Evolutionary conservation across 2,113 vertebrate genomes (phyloP).

Genomic region (rabbit (Oryctolagus cuniculus)): DNA sequence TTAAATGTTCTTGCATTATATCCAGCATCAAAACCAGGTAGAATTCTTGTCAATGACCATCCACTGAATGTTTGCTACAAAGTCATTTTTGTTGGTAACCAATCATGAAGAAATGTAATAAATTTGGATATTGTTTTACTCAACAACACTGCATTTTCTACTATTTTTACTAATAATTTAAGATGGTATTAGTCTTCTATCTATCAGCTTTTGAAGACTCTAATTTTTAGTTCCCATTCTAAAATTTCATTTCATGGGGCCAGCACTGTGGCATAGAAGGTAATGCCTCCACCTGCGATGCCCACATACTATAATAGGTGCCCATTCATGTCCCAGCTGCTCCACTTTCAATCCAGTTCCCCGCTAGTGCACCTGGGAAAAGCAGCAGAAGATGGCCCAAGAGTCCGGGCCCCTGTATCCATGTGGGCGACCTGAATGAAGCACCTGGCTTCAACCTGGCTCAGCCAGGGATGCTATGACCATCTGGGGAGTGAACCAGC

Average conservation of each 20-base stretch:
- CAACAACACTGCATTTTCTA: slow-evolving; percentile 21
- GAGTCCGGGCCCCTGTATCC: too few relatives aligned
- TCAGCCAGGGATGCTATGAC: too few relatives aligned
- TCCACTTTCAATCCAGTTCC: too few relatives aligned
- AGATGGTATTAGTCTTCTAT: slow-evolving; percentile 11
- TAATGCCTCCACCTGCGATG: too few relatives aligned
- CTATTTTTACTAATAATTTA: slow-evolving; percentile 26
- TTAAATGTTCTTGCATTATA: not conserved
- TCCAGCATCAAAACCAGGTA: not conserved
- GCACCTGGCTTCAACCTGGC: too few relatives aligned
- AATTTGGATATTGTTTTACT: not conserved
- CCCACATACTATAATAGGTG: too few relatives aligned
- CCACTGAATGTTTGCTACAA: not conserved
- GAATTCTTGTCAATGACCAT: not conserved
- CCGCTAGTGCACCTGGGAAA: too few relatives aligned
- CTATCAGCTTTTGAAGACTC: slow-evolving; percentile 41
- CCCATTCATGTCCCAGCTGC: too few relatives aligned
- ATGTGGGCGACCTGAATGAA: too few relatives aligned
- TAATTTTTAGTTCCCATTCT: not conserved
- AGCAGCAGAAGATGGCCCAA: too few relatives aligned
- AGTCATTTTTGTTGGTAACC: slow-evolving; percentile 34
- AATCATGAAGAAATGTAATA: slow-evolving; percentile 2
- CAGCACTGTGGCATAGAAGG: too few relatives aligned
- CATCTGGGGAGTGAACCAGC: too few relatives aligned
- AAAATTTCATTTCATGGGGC: slow-evolving; percentile 11